Evolutionary conservation across 2,113 vertebrate species (phyloP).

Genomic region (Sarotherodon lohbergeri): DNA sequence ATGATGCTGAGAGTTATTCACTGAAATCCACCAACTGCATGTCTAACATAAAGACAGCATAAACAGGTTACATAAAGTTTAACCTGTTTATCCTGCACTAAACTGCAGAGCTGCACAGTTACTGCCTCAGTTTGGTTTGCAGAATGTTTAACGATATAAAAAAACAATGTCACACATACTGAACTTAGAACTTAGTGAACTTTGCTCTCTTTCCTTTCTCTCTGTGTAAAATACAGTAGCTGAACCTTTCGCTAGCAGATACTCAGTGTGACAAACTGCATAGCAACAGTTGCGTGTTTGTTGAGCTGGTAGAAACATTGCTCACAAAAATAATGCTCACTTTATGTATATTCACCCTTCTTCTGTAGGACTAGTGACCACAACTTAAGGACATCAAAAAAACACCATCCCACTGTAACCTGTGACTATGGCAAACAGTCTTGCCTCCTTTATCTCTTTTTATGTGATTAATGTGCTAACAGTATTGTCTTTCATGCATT

Average conservation of each 20-base stretch:
- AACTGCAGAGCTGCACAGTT: background rate
- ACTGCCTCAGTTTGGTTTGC: background rate
- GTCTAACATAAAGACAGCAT: background rate
- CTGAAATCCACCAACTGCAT: background rate
- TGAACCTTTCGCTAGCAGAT: background rate
- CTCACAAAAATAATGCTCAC: background rate
- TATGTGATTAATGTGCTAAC: background rate
- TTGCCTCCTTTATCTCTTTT: accelerated
- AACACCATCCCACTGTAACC: background rate
- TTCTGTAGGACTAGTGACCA: background rate
- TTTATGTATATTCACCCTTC: background rate
- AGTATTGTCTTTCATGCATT: background rate
- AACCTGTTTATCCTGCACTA: background rate
- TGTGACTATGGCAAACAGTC: background rate
- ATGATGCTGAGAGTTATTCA: background rate
- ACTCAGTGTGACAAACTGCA: accelerated
- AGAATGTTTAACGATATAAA: background rate
- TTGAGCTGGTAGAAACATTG: background rate
- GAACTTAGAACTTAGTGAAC: background rate
- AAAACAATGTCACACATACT: background rate
- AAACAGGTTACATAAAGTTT: background rate
- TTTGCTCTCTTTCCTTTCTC: background rate
- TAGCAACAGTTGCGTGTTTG: background rate
- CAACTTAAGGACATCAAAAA: background rate
- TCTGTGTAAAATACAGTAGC: background rate